Percentiles rank a stretch among this genome's conserved stretches.
phyloP scores from a whole-genome alignment of 2,113 vertebrate species.

The Xerus inauris region DNA sequence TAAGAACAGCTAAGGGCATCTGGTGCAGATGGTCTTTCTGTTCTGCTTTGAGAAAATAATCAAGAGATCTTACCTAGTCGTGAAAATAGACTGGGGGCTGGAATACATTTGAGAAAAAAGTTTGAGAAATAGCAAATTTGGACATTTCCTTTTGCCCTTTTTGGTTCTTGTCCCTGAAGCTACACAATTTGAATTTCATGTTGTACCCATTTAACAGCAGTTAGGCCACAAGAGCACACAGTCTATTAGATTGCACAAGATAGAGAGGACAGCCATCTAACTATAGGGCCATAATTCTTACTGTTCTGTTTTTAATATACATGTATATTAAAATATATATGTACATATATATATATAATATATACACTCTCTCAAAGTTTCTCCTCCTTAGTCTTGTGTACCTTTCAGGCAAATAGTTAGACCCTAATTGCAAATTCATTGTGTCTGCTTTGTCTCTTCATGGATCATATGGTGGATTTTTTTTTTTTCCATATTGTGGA shows the following conservation, averaged over 20 bases:
- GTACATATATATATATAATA: too few relatives aligned
- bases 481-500: not conserved
- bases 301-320: not conserved
- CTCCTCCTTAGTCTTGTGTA: not conserved
- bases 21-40: not conserved
- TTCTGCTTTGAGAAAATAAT: not conserved
- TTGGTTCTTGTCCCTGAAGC: not conserved
- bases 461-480: not conserved
- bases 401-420: not conserved
- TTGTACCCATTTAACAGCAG: not conserved
- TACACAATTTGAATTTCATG: not conserved
- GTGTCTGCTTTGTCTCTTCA: not conserved
- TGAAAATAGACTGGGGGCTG: not conserved
- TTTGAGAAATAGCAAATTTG: not conserved
- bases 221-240: not conserved
- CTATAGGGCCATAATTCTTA: not conserved
- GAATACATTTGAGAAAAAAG: not conserved
- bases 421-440: not conserved
- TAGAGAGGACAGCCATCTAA: not conserved
- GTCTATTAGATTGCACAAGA: not conserved
- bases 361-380: not conserved
- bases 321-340: too few relatives aligned
- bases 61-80: not conserved
- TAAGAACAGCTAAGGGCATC: not conserved
- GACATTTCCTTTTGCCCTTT: not conserved